These are phyloP conservation scores for Lithobius niger DNA, from an alignment of 1,140 invertebrate species.

Conservation along the genomic window DNA sequence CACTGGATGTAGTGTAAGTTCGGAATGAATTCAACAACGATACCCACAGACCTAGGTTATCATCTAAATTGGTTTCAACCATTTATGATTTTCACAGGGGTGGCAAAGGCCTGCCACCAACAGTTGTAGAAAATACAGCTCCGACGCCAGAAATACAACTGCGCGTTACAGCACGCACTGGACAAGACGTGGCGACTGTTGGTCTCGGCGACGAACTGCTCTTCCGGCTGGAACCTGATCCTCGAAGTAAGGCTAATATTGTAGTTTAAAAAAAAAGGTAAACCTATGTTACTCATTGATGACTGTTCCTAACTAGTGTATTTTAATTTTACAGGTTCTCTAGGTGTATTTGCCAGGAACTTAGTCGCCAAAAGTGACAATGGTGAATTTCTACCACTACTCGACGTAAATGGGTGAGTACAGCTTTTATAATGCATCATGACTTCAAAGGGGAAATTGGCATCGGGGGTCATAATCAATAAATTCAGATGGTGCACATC, in stretches of 20 bases:
- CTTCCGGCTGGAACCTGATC: slow-evolving; percentile 37
- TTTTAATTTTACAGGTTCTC: slow-evolving; percentile 23
- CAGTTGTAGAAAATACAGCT: slow-evolving; percentile 38
- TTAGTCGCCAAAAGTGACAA: slow-evolving; percentile 38
- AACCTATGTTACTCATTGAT: background rate
- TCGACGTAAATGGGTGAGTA: slow-evolving; percentile 36
- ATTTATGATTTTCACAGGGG: slow-evolving; percentile 10
- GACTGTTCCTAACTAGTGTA: background rate
- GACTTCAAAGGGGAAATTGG: no score
- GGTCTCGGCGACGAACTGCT: slow-evolving; percentile 37
- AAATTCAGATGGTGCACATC: no score
- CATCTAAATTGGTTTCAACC: background rate
- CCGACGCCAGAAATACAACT: slow-evolving; percentile 38
- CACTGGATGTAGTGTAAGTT: slow-evolving; percentile 5
- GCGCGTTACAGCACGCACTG: slow-evolving; percentile 33
- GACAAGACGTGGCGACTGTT: slow-evolving; percentile 35
- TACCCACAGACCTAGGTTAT: background rate
- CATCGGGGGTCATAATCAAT: no score
- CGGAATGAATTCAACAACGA: background rate
- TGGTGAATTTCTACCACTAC: slow-evolving; percentile 36
- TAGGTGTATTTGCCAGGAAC: slow-evolving; percentile 39
- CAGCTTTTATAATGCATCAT: no score
- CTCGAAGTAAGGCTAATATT: slow-evolving; percentile 17
- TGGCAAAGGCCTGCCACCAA: slow-evolving; percentile 11
- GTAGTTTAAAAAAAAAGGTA: background rate